phyloP scores from a whole-genome alignment of 2,888 invertebrate genomes.

The Tubulanus polymorphus region DNA sequence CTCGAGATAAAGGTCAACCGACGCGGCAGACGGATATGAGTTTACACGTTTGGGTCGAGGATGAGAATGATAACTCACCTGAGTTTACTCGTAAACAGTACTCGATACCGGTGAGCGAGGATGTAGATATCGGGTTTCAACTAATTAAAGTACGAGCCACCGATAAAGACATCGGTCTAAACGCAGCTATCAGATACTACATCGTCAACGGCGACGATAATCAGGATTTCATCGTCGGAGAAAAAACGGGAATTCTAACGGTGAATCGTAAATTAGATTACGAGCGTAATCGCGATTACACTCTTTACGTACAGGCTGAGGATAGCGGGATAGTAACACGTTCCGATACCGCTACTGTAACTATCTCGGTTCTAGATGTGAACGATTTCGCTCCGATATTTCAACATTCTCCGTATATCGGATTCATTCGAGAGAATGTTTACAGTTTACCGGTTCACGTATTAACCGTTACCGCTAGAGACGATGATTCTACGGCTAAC shows the following conservation, averaged over 20 bases:
- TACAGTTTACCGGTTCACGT: slow-evolving; percentile 58
- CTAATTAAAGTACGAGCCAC: slow-evolving; percentile 72
- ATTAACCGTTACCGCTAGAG: slow-evolving; percentile 73
- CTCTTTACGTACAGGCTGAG: slow-evolving; percentile 79
- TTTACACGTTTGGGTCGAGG: slow-evolving; percentile 27
- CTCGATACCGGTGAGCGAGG: slow-evolving; percentile 74
- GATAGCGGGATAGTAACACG: slow-evolving; percentile 55
- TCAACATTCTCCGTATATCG: slow-evolving; percentile 88
- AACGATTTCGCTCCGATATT: slow-evolving; percentile 93
- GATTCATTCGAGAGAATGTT: slow-evolving; percentile 77
- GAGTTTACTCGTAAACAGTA: slow-evolving; percentile 67
- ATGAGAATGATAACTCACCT: slow-evolving; percentile 40
- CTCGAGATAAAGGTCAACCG: slow-evolving; percentile 35
- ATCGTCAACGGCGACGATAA: slow-evolving; percentile 76
- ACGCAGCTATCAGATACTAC: slow-evolving; percentile 87
- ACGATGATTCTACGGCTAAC: slow-evolving; percentile 85
- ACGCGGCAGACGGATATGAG: slow-evolving; percentile 22
- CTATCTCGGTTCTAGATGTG: slow-evolving; percentile 81
- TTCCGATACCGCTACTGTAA: slow-evolving; percentile 69
- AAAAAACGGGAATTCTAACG: slow-evolving; percentile 84
- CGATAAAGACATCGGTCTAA: slow-evolving; percentile 66
- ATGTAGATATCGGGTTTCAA: slow-evolving; percentile 88
- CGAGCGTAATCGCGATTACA: slow-evolving; percentile 81
- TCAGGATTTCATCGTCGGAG: slow-evolving; percentile 54
- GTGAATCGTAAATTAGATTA: slow-evolving; percentile 91